These are phyloP conservation scores for Callosobruchus maculatus DNA, from an alignment of 2,888 invertebrate genomes.

Conservation along the genomic window DNA sequence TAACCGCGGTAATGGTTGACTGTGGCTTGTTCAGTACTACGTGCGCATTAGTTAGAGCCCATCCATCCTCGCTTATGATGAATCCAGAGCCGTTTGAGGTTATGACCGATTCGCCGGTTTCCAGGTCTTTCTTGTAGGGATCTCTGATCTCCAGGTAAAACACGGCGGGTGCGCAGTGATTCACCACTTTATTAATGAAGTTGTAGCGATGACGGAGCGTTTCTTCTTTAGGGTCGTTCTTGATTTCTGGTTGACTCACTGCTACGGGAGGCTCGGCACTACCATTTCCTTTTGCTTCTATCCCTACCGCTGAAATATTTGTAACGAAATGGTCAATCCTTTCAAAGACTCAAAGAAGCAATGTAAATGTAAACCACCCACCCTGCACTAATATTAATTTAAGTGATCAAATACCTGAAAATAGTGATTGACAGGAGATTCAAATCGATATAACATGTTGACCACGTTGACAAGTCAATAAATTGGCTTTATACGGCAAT, in stretches of 20 bases:
- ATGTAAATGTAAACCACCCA: too few relatives aligned
- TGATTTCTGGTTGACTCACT: background rate
- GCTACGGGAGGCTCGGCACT: background rate
- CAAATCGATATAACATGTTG: too few relatives aligned
- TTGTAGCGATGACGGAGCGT: constrained; percentile 30
- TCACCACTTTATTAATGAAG: constrained; percentile 60
- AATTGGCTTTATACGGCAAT: too few relatives aligned
- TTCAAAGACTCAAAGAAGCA: too few relatives aligned
- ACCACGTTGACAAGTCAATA: too few relatives aligned
- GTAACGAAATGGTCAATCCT: too few relatives aligned
- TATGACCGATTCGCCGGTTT: constrained; percentile 62
- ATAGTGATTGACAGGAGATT: too few relatives aligned
- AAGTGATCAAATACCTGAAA: too few relatives aligned
- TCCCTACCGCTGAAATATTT: too few relatives aligned
- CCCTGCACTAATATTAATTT: too few relatives aligned
- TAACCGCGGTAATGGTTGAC: constrained; percentile 58
- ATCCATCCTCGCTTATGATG: constrained; percentile 79
- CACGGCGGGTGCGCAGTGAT: constrained; percentile 76
- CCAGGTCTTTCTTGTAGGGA: constrained; percentile 62
- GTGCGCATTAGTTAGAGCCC: constrained; percentile 92
- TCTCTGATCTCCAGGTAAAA: constrained; percentile 89
- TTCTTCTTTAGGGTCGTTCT: constrained; percentile 5
- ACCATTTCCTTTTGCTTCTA: too few relatives aligned
- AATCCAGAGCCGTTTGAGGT: constrained; percentile 90
- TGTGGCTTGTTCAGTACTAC: constrained; percentile 80